A percentile compares a stretch with the other conserved stretches of the same genome.
These are phyloP conservation scores for Aquatica leii DNA, from an alignment of 2,888 invertebrate genomes.

Conservation along the genomic window DNA sequence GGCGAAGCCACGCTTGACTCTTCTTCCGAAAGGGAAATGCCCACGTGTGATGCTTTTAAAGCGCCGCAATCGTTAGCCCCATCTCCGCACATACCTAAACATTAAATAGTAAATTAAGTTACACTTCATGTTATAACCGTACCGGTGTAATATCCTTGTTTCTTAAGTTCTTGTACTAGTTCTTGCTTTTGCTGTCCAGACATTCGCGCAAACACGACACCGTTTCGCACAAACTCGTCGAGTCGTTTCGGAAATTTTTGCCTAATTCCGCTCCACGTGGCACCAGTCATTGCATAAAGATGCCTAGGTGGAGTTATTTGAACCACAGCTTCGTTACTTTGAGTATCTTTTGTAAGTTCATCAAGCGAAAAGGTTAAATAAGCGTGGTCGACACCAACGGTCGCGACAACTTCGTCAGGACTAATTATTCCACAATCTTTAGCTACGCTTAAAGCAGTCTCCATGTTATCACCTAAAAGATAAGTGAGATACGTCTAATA, in stretches of 20 bases:
- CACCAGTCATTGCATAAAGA: conserved; percentile 62
- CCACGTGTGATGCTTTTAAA: conserved; percentile 89
- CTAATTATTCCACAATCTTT: conserved; percentile 85
- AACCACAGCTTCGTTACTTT: not conserved
- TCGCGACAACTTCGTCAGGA: conserved; percentile 15
- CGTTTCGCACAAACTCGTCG: conserved; percentile 73
- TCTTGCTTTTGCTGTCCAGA: conserved; percentile 95
- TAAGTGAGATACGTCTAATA: not conserved
- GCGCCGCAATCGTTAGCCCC: conserved; percentile 98
- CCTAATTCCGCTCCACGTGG: conserved; percentile 75
- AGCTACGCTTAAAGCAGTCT: conserved; percentile 93
- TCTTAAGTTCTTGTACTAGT: conserved; percentile 85
- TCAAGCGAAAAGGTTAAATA: not conserved
- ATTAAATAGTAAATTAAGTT: too few species aligned
- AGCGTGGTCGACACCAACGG: not conserved
- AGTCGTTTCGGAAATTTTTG: conserved; percentile 75
- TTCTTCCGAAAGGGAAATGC: conserved; percentile 89
- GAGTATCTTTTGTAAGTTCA: not conserved
- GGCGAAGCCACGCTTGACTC: conserved; percentile 95
- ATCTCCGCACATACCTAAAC: conserved; percentile 92
- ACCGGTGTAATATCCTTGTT: conserved; percentile 87
- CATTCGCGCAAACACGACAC: conserved; percentile 94
- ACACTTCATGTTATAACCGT: conserved; percentile 26
- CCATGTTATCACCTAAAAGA: conserved; percentile 79
- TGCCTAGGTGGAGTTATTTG: conserved; percentile 37